Evolutionary conservation across 2,888 invertebrate genomes (phyloP).

Genomic region (Pterobdella sp.): DNA sequence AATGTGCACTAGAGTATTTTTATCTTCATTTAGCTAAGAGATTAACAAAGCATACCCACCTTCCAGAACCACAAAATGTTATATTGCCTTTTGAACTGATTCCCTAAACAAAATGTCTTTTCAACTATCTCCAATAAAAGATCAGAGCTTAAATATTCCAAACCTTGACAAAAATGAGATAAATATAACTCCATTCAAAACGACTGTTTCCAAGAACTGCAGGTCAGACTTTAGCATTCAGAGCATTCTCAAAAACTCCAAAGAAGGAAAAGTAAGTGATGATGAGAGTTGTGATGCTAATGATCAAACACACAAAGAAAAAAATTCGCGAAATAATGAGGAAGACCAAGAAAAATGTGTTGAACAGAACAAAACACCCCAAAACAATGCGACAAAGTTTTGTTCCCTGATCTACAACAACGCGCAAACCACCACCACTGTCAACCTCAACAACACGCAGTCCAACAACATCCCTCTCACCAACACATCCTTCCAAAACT

Average conservation of each 20-base stretch:
- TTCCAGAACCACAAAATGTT: no score
- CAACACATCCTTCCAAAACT: background rate
- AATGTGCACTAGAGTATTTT: no score
- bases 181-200: background rate
- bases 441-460: background rate
- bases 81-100: no score
- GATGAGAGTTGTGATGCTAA: background rate
- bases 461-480: background rate
- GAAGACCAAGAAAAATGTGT: no score
- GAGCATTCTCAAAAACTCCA: background rate
- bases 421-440: background rate
- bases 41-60: no score
- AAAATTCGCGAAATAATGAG: no score
- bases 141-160: background rate
- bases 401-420: no score
- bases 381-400: no score
- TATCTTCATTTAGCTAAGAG: no score
- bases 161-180: background rate
- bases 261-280: background rate
- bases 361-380: no score
- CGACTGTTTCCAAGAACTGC: background rate
- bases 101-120: background rate
- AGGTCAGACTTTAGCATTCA: background rate
- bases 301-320: background rate
- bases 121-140: background rate